These are phyloP conservation scores for Oryzias melastigma DNA, from an alignment of 2,113 vertebrate species.

Conservation along the genomic window DNA sequence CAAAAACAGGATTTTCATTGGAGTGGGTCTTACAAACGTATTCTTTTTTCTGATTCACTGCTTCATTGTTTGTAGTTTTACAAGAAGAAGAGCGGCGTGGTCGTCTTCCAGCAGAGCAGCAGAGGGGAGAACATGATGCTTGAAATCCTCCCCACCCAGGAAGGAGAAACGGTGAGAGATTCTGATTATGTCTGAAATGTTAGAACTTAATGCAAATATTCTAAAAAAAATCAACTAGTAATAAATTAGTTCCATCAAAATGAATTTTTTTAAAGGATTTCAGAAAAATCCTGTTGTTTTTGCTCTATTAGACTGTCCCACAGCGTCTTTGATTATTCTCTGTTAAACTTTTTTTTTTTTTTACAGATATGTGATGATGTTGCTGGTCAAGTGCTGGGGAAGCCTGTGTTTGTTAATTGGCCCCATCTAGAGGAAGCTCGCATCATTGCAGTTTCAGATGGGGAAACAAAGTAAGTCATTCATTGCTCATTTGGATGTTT, in stretches of 20 bases:
- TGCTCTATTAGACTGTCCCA: neutral
- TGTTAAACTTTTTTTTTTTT: neutral
- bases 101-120: conserved; percentile 97
- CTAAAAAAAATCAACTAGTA: too few relatives aligned
- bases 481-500: neutral
- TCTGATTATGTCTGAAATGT: neutral
- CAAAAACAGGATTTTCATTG: too few relatives aligned
- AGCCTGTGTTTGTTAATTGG: conserved; percentile 93
- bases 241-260: too few relatives aligned
- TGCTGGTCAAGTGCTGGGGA: conserved; percentile 81
- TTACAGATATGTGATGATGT: conserved; percentile 83
- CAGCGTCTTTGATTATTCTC: neutral
- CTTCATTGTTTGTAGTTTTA: conserved; percentile 77
- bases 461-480: conserved; percentile 86
- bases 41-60: neutral
- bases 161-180: conserved; percentile 79
- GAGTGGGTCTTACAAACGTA: too few relatives aligned
- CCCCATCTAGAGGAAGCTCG: conserved; percentile 97
- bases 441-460: conserved; percentile 90
- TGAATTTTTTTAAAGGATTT: too few relatives aligned
- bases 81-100: conserved; percentile 89
- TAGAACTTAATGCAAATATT: neutral
- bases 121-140: conserved; percentile 97
- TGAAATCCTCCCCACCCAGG: conserved; percentile 77
- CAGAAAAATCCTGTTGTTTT: too few relatives aligned